A percentile compares a stretch with the other conserved stretches of the same genome.
phyloP scores from a whole-genome alignment of 2,888 invertebrate species.

The Diarsia rubi region DNA sequence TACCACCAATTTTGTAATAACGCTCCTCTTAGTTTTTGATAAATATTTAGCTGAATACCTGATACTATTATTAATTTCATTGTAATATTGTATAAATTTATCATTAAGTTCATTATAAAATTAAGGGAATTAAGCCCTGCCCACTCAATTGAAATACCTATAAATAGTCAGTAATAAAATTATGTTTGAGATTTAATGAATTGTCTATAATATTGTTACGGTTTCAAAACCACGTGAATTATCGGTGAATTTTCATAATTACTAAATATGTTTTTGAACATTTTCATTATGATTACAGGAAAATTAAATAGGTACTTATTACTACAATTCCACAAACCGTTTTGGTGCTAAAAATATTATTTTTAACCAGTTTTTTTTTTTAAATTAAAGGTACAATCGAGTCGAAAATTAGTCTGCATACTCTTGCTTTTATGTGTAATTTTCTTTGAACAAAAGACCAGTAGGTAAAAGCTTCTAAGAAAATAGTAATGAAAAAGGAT shows the following conservation, averaged over 20 bases:
- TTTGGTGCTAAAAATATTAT: neutral
- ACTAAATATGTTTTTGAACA: neutral
- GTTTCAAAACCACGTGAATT: neutral
- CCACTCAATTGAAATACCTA: neutral
- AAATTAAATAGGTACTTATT: neutral
- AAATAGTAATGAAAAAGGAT: neutral
- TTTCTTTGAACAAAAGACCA: too few relatives aligned
- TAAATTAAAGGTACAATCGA: neutral
- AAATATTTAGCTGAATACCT: neutral
- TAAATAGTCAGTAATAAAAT: neutral
- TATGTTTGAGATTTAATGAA: neutral
- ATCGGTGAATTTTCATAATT: too few relatives aligned
- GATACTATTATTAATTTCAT: neutral
- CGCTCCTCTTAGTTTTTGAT: neutral
- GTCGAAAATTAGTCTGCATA: neutral
- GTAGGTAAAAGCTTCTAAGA: neutral
- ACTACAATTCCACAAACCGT: neutral
- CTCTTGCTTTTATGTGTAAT: neutral
- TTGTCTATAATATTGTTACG: neutral
- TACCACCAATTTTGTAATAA: neutral
- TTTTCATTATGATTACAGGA: neutral
- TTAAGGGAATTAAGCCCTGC: neutral
- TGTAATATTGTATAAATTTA: too few relatives aligned
- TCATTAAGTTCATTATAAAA: neutral
- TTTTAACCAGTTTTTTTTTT: neutral